These are phyloP conservation scores for Tragelaphus buxtoni DNA, from an alignment of 2,113 vertebrate genomes.

Conservation along the genomic window DNA sequence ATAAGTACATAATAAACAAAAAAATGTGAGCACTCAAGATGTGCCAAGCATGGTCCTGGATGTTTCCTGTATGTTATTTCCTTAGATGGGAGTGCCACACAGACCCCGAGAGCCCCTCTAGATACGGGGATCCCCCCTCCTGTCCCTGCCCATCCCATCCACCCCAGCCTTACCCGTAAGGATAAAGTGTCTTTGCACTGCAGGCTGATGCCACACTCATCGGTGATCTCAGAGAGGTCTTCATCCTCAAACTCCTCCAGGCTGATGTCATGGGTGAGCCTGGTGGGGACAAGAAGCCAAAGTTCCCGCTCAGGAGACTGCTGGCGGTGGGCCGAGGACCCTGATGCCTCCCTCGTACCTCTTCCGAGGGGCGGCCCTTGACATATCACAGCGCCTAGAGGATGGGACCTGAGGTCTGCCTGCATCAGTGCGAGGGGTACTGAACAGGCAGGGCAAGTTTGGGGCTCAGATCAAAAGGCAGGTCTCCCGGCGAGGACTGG, in stretches of 20 bases:
- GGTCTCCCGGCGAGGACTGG: background rate
- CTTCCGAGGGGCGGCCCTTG: background rate
- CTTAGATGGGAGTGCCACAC: background rate
- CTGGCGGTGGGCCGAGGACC: background rate
- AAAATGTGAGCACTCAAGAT: background rate
- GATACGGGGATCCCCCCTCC: background rate
- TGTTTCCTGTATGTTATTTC: background rate
- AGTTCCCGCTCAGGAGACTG: conserved; percentile 47
- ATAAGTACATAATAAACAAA: background rate
- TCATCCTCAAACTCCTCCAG: conserved; percentile 98
- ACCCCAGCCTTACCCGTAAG: conserved; percentile 82
- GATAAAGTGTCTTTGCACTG: conserved; percentile 91
- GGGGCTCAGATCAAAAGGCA: background rate
- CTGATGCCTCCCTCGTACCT: background rate
- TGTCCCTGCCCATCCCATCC: background rate
- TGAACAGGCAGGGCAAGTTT: background rate
- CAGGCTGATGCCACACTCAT: conserved; percentile 93
- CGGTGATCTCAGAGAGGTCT: conserved; percentile 96
- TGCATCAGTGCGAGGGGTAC: background rate
- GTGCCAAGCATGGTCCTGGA: background rate
- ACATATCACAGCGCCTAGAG: background rate
- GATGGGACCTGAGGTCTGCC: background rate
- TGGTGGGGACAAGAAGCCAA: conserved; percentile 64
- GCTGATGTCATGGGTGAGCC: conserved; percentile 98
- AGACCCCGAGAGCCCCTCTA: background rate